A percentile compares a stretch with the other conserved stretches of the same genome.
These are phyloP conservation scores for Actinemys pallida DNA, from an alignment of 2,113 vertebrate genomes.

Conservation along the genomic window DNA sequence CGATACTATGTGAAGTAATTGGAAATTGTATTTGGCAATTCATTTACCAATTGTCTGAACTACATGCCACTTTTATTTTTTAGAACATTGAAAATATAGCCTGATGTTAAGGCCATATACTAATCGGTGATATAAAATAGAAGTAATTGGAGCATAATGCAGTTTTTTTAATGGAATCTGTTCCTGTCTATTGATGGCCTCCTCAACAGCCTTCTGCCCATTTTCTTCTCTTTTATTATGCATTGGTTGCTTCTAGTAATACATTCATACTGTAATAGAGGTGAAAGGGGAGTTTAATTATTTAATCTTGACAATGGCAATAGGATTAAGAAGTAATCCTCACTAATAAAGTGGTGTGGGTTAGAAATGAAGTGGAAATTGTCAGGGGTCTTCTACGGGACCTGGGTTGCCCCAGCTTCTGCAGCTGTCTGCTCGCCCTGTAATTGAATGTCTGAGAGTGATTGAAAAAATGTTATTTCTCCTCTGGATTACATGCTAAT, in stretches of 20 bases:
- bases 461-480: constrained; percentile 94
- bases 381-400: constrained; percentile 82
- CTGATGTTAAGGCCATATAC: background rate
- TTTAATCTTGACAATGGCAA: constrained; percentile 90
- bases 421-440: constrained; percentile 89
- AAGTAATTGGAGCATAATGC: constrained; percentile 17
- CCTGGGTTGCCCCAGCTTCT: constrained; percentile 80
- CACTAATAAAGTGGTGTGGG: constrained; percentile 88
- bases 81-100: constrained; percentile 13
- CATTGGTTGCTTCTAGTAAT: constrained; percentile 76
- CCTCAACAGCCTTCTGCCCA: constrained; percentile 18
- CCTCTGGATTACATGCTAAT: constrained; percentile 93
- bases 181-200: background rate
- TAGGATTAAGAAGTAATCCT: constrained; percentile 92
- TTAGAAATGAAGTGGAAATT: constrained; percentile 88
- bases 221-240: constrained; percentile 71
- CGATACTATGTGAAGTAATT: background rate
- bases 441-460: constrained; percentile 93
- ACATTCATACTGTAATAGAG: constrained; percentile 85
- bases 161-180: background rate
- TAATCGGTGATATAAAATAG: constrained; percentile 37
- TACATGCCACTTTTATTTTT: background rate
- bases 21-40: constrained; percentile 26
- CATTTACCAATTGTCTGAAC: background rate
- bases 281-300: constrained; percentile 89